Conservation (phyloP, 2,113 vertebrate genomes). For the Neoarius graeffei region DNA sequence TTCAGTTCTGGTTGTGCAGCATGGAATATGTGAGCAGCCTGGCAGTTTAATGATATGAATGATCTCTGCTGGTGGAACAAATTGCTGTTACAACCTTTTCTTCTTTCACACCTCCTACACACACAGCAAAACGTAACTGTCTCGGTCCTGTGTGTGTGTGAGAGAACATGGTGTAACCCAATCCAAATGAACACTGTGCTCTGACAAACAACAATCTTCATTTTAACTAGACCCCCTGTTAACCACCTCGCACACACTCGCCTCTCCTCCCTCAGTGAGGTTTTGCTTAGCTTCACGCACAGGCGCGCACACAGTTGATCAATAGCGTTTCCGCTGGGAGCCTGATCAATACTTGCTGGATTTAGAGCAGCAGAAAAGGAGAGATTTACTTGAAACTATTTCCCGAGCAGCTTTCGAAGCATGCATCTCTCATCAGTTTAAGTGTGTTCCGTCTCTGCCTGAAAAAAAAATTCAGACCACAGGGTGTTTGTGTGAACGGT, state of each 20-base stretch:
- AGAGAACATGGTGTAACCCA: constrained; percentile 10
- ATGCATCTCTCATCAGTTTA: not conserved
- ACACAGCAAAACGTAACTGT: not conserved
- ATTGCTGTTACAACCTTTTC: not conserved
- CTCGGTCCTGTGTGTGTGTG: not conserved
- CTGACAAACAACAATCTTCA: constrained; percentile 52
- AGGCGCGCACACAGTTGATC: constrained; percentile 40
- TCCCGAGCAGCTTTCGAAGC: constrained; percentile 28
- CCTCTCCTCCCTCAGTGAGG: constrained; percentile 38
- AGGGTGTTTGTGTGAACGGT: not conserved
- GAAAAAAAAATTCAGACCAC: not conserved
- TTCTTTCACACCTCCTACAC: not conserved
- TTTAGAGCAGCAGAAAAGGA: constrained; percentile 47
- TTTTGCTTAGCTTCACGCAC: constrained; percentile 33
- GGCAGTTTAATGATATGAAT: not conserved
- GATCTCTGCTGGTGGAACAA: constrained; percentile 2
- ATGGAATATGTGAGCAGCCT: not conserved
- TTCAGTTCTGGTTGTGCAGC: no score
- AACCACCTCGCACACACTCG: constrained; percentile 30
- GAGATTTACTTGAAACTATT: constrained; percentile 55
- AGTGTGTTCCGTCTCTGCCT: not conserved
- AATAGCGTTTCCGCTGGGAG: constrained; percentile 46
- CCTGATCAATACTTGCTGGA: constrained; percentile 51
- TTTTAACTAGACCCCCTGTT: not conserved
- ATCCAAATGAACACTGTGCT: constrained; percentile 47